Conservation (phyloP, 2,888 invertebrate species). For the Harmothoe impar region DNA sequence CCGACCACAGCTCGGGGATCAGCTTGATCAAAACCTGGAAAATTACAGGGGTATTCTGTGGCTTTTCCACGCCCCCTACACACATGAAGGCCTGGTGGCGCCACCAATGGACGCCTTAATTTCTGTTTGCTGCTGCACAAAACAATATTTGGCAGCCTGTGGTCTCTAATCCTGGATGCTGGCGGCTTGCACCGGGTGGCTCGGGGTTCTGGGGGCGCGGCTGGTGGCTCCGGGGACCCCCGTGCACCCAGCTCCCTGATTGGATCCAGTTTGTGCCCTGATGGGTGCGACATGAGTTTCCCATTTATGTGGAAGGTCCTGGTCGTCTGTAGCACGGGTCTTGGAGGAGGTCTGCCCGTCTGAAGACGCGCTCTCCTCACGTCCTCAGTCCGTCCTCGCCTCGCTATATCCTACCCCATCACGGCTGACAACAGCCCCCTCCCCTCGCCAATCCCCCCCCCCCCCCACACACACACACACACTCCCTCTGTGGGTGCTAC, state of each 20-base stretch:
- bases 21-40: not conserved
- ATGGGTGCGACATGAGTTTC: not conserved
- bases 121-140: not conserved
- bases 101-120: not conserved
- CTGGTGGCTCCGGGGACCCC: not conserved
- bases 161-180: not conserved
- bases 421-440: not conserved
- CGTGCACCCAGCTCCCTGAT: too few relatives aligned
- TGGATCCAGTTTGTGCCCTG: not conserved
- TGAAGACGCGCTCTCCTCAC: not conserved
- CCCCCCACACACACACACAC: too few relatives aligned
- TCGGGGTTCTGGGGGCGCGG: not conserved
- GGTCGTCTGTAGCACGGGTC: not conserved
- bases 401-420: not conserved
- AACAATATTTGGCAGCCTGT: not conserved
- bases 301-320: conserved; percentile 2
- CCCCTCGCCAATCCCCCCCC: not conserved
- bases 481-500: too few relatives aligned
- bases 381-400: not conserved
- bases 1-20: not conserved
- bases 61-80: not conserved
- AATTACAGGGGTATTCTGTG: not conserved
- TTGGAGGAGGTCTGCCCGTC: not conserved
- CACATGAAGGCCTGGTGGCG: not conserved
- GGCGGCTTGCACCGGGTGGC: not conserved